Percentiles rank a stretch among this genome's conserved stretches.
Evolutionary conservation across 2,888 invertebrate species (phyloP).

Genomic region (Eurytoma californica): DNA sequence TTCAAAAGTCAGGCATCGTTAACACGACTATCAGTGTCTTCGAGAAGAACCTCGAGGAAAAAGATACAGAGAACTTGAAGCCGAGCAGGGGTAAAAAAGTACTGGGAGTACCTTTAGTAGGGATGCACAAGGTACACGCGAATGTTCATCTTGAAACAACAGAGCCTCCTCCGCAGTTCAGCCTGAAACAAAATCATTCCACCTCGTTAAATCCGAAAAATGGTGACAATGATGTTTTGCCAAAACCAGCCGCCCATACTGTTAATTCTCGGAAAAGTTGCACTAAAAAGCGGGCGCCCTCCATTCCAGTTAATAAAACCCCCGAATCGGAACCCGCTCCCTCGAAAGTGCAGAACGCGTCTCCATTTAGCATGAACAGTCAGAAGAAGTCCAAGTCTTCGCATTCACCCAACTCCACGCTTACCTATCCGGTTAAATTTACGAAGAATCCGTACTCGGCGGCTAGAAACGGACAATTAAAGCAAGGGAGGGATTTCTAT

Average conservation of each 20-base stretch:
- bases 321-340: too few species aligned
- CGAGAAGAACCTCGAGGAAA: conserved; percentile 64
- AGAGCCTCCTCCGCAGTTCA: too few species aligned
- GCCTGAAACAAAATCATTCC: too few species aligned
- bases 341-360: too few species aligned
- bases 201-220: too few species aligned
- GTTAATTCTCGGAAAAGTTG: too few species aligned
- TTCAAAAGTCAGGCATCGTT: conserved; percentile 62
- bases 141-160: too few species aligned
- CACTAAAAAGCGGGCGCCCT: conserved; percentile 42
- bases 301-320: too few species aligned
- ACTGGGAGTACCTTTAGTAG: conserved; percentile 71
- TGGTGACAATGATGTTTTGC: too few species aligned
- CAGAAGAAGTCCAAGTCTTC: neutral
- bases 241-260: too few species aligned
- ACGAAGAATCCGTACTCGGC: conserved; percentile 38
- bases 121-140: conserved; percentile 65
- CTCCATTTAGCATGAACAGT: neutral
- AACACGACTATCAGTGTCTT: conserved; percentile 69
- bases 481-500: conserved; percentile 10
- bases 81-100: conserved; percentile 24
- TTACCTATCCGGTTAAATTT: conserved; percentile 35
- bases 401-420: neutral
- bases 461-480: conserved; percentile 9
- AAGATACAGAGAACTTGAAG: conserved; percentile 5